phyloP scores from a whole-genome alignment of 1,140 invertebrate genomes.

The Stegodyphus dumicola region DNA sequence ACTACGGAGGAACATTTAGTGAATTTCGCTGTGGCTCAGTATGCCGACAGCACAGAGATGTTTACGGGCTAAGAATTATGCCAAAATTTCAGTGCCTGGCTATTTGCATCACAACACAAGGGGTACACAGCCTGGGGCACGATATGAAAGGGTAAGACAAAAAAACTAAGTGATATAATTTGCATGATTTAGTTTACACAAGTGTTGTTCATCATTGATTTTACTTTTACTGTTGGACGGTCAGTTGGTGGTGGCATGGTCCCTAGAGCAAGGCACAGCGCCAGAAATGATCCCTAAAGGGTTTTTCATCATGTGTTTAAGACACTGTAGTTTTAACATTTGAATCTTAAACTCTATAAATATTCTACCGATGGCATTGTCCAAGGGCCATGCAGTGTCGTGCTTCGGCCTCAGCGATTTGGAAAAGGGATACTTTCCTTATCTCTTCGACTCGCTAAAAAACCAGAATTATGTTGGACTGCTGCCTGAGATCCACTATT shows the following conservation, averaged over 20 bases:
- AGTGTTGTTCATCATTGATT: not conserved
- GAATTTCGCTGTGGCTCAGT: constrained; percentile 8
- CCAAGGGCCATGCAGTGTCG: not conserved
- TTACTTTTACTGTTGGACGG: not conserved
- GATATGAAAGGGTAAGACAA: not conserved
- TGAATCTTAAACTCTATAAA: not conserved
- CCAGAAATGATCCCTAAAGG: not conserved
- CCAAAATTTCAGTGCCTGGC: not conserved
- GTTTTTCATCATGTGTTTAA: not conserved
- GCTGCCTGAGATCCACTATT: not conserved
- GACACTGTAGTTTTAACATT: not conserved
- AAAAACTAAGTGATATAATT: not conserved
- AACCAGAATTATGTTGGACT: constrained; percentile 26
- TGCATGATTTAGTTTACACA: not conserved
- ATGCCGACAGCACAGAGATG: not conserved
- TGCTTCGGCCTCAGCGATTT: not conserved
- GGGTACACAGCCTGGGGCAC: not conserved
- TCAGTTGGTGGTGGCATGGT: not conserved
- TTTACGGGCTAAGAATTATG: not conserved
- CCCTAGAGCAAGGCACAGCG: not conserved
- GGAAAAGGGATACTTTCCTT: constrained; percentile 16
- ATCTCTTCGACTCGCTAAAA: constrained; percentile 4
- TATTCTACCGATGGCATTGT: not conserved
- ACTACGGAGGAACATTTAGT: not conserved
- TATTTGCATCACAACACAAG: not conserved